Percentiles rank a stretch among this genome's conserved stretches.
These are phyloP conservation scores for Rugalucina vietnamica DNA, from an alignment of 2,888 invertebrate genomes.

Conservation along the genomic window DNA sequence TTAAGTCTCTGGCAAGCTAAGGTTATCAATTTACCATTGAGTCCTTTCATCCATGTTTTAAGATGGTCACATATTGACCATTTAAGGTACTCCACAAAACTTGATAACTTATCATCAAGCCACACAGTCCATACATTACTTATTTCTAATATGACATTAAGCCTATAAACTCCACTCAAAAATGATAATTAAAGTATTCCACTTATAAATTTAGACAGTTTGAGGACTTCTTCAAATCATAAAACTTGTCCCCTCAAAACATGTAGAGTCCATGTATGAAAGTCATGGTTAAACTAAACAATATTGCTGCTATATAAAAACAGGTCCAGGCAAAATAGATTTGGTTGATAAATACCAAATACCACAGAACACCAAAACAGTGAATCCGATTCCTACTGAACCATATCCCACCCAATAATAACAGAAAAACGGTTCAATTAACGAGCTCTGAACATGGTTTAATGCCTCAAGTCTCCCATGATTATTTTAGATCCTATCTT, in stretches of 20 bases:
- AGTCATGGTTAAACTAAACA: neutral
- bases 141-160: conserved; percentile 16
- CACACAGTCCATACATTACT: neutral
- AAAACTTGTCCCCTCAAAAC: conserved; percentile 10
- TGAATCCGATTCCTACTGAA: neutral
- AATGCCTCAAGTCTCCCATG: neutral
- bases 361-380: neutral
- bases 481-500: neutral
- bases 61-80: neutral
- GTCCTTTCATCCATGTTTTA: neutral
- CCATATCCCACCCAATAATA: neutral
- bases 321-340: no score
- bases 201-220: conserved; percentile 2
- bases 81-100: neutral
- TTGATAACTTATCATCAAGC: conserved; percentile 5
- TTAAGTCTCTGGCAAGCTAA: neutral
- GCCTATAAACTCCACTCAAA: conserved; percentile 1
- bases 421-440: conserved; percentile 8
- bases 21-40: conserved; percentile 11
- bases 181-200: conserved; percentile 1
- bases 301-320: neutral
- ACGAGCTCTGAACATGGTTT: neutral
- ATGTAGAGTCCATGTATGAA: neutral
- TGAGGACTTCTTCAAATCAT: neutral
- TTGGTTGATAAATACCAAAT: neutral